Evolutionary conservation across 2,113 vertebrate genomes (phyloP).

Genomic region (Dasypus novemcinctus): DNA sequence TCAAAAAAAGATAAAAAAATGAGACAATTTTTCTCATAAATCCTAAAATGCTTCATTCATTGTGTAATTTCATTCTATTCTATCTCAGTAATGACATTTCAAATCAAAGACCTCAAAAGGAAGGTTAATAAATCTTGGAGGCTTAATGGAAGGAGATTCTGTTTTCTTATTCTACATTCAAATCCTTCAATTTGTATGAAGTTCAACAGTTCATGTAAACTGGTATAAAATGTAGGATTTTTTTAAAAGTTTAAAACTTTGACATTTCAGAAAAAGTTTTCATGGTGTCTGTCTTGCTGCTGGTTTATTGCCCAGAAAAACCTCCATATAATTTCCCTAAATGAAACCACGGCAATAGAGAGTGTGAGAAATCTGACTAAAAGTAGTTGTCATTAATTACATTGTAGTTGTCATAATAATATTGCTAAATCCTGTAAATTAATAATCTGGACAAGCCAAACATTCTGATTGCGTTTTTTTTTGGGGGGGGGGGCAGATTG

Average conservation of each 20-base stretch:
- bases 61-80: constrained; percentile 49
- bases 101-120: constrained; percentile 29
- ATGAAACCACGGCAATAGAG: not conserved
- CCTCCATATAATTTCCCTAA: not conserved
- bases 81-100: constrained; percentile 37
- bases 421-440: not conserved
- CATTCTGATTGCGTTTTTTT: not conserved
- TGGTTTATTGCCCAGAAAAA: constrained; percentile 19
- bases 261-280: constrained; percentile 33
- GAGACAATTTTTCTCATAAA: constrained; percentile 58
- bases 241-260: constrained; percentile 1
- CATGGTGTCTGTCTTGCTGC: not conserved
- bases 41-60: constrained; percentile 44
- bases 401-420: not conserved
- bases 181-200: not conserved
- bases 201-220: not conserved
- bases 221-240: not conserved
- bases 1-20: constrained; percentile 54
- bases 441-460: not conserved
- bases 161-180: not conserved
- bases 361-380: not conserved
- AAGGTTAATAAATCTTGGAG: not conserved
- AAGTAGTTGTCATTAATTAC: no score
- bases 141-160: not conserved
- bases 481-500: not conserved